Conservation (phyloP, 2,888 invertebrate species). For the Saturnia pavonia region DNA sequence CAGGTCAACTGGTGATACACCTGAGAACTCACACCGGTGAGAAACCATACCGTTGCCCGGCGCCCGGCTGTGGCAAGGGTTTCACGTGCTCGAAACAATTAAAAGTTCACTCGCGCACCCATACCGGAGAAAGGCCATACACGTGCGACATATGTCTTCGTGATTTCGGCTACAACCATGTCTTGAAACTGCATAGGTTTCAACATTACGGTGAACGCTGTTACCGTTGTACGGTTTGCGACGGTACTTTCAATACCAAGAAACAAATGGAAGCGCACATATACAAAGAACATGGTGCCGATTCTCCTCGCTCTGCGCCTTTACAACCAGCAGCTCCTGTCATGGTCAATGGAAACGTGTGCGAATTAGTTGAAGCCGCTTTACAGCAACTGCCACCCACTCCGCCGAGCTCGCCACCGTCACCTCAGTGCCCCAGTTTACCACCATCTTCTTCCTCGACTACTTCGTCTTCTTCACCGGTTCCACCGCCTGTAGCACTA, state of each 20-base stretch:
- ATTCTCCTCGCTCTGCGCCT: constrained; percentile 67
- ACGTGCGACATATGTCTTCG: constrained; percentile 95
- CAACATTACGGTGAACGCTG: constrained; percentile 96
- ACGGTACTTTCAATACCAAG: constrained; percentile 94
- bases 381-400: constrained; percentile 80
- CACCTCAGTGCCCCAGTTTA: constrained; percentile 67
- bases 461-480: constrained; percentile 55
- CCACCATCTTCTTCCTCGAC: constrained; percentile 48
- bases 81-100: constrained; percentile 96
- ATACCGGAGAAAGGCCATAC: constrained; percentile 95
- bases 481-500: constrained; percentile 78
- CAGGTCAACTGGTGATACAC: constrained; percentile 94
- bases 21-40: constrained; percentile 94
- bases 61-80: constrained; percentile 92
- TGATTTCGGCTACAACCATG: constrained; percentile 95
- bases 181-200: constrained; percentile 92
- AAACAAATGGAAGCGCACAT: constrained; percentile 96
- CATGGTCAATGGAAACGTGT: constrained; percentile 64
- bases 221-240: constrained; percentile 95
- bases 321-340: constrained; percentile 55
- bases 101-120: constrained; percentile 94
- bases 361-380: constrained; percentile 71
- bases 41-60: constrained; percentile 91
- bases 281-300: constrained; percentile 78
- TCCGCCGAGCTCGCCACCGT: constrained; percentile 81